Evolutionary conservation across 1,140 invertebrate genomes (phyloP).

Genomic region (Gerris buenoi): DNA sequence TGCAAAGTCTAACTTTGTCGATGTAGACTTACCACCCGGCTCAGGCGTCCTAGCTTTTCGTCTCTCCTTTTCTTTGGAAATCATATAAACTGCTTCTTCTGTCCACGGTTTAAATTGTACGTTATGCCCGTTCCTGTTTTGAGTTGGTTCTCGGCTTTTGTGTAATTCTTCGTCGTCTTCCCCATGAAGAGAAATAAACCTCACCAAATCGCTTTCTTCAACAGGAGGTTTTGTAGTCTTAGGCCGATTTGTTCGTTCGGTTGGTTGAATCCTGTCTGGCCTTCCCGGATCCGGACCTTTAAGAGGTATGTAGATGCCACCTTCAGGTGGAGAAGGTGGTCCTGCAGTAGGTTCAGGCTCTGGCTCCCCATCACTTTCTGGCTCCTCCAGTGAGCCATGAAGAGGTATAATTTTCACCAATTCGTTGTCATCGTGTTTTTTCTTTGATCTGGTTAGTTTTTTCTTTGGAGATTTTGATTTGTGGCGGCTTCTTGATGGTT

Average conservation of each 20-base stretch:
- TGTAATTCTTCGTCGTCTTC: slow-evolving; percentile 16
- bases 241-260: slow-evolving; percentile 5
- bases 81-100: slow-evolving; percentile 13
- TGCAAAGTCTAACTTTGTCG: slow-evolving; percentile 10
- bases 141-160: background rate
- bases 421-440: slow-evolving; percentile 10
- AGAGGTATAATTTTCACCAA: slow-evolving; percentile 16
- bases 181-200: slow-evolving; percentile 20
- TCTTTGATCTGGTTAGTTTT: background rate
- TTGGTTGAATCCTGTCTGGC: background rate
- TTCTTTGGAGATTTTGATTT: background rate
- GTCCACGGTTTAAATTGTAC: slow-evolving; percentile 16
- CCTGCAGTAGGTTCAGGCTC: slow-evolving; percentile 2
- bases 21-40: slow-evolving; percentile 11
- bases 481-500: background rate
- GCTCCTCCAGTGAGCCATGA: slow-evolving; percentile 16
- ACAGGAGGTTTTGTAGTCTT: slow-evolving; percentile 12
- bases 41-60: slow-evolving; percentile 12
- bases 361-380: slow-evolving; percentile 8
- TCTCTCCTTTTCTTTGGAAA: background rate
- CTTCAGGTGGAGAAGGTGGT: slow-evolving; percentile 11
- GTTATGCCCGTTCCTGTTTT: slow-evolving; percentile 14
- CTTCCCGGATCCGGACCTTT: slow-evolving; percentile 18
- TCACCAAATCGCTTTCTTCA: slow-evolving; percentile 19
- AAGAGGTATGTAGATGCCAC: slow-evolving; percentile 21